phyloP scores from a whole-genome alignment of 2,113 vertebrate genomes.

The Labeo catla region DNA sequence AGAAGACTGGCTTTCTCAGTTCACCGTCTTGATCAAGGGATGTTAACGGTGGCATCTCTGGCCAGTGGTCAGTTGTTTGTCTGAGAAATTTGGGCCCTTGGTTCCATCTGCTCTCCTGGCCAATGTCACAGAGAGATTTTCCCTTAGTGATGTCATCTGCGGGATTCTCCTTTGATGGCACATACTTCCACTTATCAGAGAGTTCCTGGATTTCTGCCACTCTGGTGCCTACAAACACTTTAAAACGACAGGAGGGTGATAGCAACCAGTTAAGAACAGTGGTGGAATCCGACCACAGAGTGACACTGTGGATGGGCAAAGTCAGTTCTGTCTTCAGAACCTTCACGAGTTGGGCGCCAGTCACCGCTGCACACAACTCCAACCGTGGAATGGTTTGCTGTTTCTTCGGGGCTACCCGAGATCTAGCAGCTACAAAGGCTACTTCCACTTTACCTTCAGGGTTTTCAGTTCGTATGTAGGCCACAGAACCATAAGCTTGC shows the following conservation, averaged over 20 bases:
- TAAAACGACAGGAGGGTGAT: neutral
- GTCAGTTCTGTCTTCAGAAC: no score
- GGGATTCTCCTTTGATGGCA: neutral
- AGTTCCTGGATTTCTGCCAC: neutral
- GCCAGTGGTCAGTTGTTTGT: neutral
- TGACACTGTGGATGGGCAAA: neutral
- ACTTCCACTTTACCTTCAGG: no score
- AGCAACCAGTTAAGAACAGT: neutral
- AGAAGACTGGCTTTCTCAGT: neutral
- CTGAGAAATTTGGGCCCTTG: neutral
- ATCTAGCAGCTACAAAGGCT: no score
- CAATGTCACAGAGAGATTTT: neutral
- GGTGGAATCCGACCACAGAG: neutral
- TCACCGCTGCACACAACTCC: no score
- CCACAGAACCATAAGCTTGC: no score
- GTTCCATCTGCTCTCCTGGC: neutral
- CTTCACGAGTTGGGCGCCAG: neutral
- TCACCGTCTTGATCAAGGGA: neutral
- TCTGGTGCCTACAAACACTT: neutral
- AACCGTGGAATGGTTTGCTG: no score
- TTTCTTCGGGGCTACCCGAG: no score
- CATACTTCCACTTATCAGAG: neutral
- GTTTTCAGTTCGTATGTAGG: no score
- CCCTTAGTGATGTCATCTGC: slow-evolving; percentile 1
- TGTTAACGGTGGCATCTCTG: neutral